phyloP scores from a whole-genome alignment of 2,113 vertebrate genomes.

The Clarias magur region DNA sequence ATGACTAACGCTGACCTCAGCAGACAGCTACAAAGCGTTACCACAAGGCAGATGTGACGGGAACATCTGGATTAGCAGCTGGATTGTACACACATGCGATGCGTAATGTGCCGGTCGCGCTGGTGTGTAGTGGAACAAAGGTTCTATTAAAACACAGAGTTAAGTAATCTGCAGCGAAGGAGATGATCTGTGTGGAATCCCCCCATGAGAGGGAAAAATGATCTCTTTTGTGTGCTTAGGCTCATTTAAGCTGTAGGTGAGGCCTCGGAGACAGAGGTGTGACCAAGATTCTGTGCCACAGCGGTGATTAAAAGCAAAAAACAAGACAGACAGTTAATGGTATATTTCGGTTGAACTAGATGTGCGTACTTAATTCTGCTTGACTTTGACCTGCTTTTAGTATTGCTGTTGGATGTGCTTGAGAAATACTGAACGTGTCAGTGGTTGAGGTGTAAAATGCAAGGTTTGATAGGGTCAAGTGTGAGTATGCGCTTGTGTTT shows the following conservation, averaged over 20 bases:
- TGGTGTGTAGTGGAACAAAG: neutral
- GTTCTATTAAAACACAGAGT: neutral
- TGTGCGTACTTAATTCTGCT: neutral
- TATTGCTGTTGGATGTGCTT: neutral
- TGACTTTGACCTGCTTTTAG: slow-evolving; percentile 18
- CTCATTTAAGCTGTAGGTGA: slow-evolving; percentile 28
- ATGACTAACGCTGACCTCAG: slow-evolving; percentile 37
- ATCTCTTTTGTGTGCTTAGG: slow-evolving; percentile 22
- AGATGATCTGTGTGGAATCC: slow-evolving; percentile 2
- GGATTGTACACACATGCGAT: neutral
- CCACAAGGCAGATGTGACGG: slow-evolving; percentile 16
- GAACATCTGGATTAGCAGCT: slow-evolving; percentile 26
- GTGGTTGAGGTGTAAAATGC: slow-evolving; percentile 32
- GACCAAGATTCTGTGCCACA: neutral
- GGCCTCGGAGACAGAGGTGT: slow-evolving; percentile 3
- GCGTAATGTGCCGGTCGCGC: neutral
- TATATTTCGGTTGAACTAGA: neutral
- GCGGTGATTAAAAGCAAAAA: neutral
- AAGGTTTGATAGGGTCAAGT: slow-evolving; percentile 37
- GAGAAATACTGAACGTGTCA: neutral
- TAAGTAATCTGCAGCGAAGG: neutral
- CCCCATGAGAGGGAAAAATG: neutral
- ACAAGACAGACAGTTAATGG: neutral
- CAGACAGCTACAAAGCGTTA: slow-evolving; percentile 8
- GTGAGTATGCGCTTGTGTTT: slow-evolving; percentile 26